Conservation (phyloP, 1,140 invertebrate species). For the Halictus rubicundus region DNA sequence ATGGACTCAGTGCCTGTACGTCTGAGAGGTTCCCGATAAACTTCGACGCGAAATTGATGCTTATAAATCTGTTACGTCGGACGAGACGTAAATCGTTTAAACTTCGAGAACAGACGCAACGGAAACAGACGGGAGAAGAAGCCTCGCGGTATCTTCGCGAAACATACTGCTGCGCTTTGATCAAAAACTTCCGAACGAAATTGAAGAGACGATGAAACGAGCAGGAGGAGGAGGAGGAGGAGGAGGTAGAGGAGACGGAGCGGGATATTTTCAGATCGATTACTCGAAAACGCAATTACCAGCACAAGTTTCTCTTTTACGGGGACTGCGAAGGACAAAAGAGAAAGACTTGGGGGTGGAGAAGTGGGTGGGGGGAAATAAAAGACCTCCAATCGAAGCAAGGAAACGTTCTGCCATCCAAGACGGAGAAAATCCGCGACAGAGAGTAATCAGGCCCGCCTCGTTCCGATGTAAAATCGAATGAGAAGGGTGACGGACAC, state of each 20-base stretch:
- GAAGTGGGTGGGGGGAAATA: neutral
- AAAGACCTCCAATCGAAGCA: slow-evolving; percentile 23
- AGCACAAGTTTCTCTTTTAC: neutral
- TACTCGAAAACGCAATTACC: slow-evolving; percentile 27
- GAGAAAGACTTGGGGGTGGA: neutral
- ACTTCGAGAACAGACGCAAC: neutral
- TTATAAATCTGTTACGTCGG: neutral
- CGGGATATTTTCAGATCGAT: neutral
- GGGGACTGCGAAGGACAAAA: no score
- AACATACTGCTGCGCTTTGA: neutral
- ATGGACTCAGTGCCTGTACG: neutral
- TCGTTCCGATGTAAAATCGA: slow-evolving; percentile 31
- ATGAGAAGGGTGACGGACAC: slow-evolving; percentile 6
- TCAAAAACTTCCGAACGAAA: neutral
- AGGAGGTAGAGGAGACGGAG: no score
- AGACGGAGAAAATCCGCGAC: slow-evolving; percentile 8
- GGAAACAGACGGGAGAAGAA: neutral
- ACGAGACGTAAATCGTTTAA: slow-evolving; percentile 3
- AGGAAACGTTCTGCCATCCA: neutral
- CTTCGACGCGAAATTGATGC: neutral
- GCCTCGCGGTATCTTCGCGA: neutral
- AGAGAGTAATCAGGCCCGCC: slow-evolving; percentile 26
- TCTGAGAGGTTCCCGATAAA: neutral
- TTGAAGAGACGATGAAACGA: neutral
- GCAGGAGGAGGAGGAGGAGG: no score